Evolutionary conservation across 2,888 invertebrate genomes (phyloP), one percentile per base, ranked within the genome.

Genomic region (Thereva unica): DNA sequence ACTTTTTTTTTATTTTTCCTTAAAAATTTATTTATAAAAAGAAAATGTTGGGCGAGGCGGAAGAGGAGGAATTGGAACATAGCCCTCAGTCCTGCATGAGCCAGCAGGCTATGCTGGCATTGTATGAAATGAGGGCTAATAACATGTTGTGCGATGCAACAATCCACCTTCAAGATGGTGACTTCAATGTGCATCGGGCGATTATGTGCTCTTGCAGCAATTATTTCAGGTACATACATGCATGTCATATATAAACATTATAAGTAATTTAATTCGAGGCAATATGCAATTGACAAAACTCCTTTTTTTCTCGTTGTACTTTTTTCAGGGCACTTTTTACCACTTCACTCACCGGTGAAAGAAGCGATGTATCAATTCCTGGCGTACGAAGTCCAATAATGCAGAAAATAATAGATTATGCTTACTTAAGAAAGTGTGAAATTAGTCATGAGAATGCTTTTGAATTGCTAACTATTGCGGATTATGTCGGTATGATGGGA

Each of bases 71-170:
- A 35, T 71, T 73, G 3, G 66, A 78, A 2, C 72, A 72, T 41
- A 69, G 69, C 53, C 68, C 70, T 1, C 68, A 69, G 63, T 68
- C 74, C 7, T 89, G 89, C 76, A 89, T 93, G 85, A 92, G 92
- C 80, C 86, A 89, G 74, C 89, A 92, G 76, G 90, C 93, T 42
- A 89, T 93, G 86, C 89, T 91, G 78, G 89, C 91, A 70, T 84
- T 95, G 70, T 91, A 90, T 81, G 92, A 94, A 74, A 85, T 95
- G 75, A 86, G 91, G 75, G 87, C 90, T 77, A 89, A 88, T 75
- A 91, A 92, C 77, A 86, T 92, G 74, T 86, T 95, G 50, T 94
- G 94, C 80, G 95, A 95, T 81, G 95, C 94, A 4, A 87, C 89
- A 45, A 85, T 94, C 73, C 85, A 90, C 71, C 86, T 92, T 66